These are phyloP conservation scores for Cyanoramphus novaezelandiae DNA, from an alignment of 2,113 vertebrate species.

Conservation along the genomic window DNA sequence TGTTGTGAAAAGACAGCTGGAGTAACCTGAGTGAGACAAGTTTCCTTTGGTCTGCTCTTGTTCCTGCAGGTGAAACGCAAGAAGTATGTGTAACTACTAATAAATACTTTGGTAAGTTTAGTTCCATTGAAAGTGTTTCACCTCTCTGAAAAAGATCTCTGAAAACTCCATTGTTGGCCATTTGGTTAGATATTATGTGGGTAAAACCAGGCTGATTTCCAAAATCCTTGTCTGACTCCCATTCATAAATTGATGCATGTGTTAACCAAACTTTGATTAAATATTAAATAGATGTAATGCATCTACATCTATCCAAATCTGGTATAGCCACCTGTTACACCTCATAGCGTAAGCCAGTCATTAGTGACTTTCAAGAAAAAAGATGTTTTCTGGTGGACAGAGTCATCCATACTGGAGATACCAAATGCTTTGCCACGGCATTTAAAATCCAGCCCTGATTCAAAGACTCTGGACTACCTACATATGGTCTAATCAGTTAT, in stretches of 20 bases:
- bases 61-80: not conserved
- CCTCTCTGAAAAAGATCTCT: not conserved
- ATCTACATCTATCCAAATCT: not conserved
- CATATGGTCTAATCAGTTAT: not conserved
- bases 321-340: not conserved
- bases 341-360: not conserved
- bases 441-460: not conserved
- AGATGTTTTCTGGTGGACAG: not conserved
- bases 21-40: slow-evolving; percentile 35
- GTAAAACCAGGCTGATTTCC: not conserved
- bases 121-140: not conserved
- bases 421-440: not conserved
- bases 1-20: slow-evolving; percentile 37
- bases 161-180: not conserved
- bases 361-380: not conserved
- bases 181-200: slow-evolving; percentile 9
- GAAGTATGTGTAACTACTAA: not conserved
- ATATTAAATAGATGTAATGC: not conserved
- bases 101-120: not conserved
- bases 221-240: slow-evolving; percentile 19
- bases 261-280: slow-evolving; percentile 31
- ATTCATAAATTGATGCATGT: slow-evolving; percentile 42
- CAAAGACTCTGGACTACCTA: not conserved
- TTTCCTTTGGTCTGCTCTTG: slow-evolving; percentile 32
- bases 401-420: not conserved